Evolutionary conservation across 2,888 invertebrate genomes (phyloP).

Genomic region (Chromoteleia sp.): DNA sequence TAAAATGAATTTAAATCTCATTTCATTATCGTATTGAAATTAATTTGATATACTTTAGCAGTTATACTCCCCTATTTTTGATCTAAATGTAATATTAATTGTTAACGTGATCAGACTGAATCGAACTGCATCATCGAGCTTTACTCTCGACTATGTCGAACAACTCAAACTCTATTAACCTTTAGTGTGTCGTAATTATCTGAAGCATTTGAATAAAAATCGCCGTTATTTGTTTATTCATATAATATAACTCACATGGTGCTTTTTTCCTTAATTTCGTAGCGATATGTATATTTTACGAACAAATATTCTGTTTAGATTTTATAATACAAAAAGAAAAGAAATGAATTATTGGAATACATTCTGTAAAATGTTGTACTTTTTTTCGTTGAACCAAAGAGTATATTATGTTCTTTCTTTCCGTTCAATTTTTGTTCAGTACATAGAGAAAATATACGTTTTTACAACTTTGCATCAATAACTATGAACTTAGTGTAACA

Average conservation of each 20-base stretch:
- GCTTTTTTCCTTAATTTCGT: conserved; percentile 54
- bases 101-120: conserved; percentile 11
- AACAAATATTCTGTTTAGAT: conserved; percentile 25
- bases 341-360: conserved; percentile 19
- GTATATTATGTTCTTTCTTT: conserved; percentile 9
- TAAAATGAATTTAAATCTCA: no score
- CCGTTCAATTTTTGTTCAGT: neutral
- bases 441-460: neutral
- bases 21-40: neutral
- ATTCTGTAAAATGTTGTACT: conserved; percentile 36
- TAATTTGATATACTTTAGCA: neutral
- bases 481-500: conserved; percentile 1
- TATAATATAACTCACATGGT: conserved; percentile 13
- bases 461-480: neutral
- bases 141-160: conserved; percentile 17
- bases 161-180: neutral
- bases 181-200: neutral
- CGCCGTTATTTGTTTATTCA: neutral
- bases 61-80: neutral
- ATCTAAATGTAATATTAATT: conserved; percentile 1
- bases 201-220: neutral
- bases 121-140: conserved; percentile 31
- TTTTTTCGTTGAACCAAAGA: conserved; percentile 48
- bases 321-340: conserved; percentile 27
- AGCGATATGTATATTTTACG: conserved; percentile 36